These are phyloP conservation scores for Vulpes vulpes DNA, from an alignment of 2,113 vertebrate species.

Conservation along the genomic window DNA sequence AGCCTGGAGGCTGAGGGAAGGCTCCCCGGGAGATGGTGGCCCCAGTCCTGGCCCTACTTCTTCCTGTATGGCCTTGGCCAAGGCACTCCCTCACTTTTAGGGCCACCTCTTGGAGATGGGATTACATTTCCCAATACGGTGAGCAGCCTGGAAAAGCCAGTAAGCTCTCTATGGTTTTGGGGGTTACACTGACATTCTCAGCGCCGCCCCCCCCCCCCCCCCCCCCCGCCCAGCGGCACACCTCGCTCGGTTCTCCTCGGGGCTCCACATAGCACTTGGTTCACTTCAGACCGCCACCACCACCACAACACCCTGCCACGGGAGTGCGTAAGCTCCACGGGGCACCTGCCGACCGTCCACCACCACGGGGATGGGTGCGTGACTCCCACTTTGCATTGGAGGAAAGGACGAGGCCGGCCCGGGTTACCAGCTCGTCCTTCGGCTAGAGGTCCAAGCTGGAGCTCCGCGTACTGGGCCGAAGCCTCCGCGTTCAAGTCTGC, in stretches of 20 bases:
- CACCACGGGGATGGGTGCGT: fast-evolving
- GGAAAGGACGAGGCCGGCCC: not conserved
- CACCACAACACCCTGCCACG: not conserved
- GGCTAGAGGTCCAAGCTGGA: fast-evolving
- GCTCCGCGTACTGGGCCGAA: not conserved
- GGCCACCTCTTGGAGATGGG: not conserved
- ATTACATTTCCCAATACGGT: not conserved
- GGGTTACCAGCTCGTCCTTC: not conserved
- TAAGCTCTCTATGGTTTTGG: not conserved
- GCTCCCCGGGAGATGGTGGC: fast-evolving
- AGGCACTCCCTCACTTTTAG: not conserved
- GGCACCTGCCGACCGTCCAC: not conserved
- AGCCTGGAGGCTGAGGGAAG: not conserved
- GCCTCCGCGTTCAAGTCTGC: not conserved
- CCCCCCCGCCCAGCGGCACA: fast-evolving
- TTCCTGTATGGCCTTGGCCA: not conserved
- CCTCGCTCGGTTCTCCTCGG: not conserved
- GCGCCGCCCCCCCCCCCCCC: fast-evolving
- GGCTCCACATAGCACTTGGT: too few relatives aligned
- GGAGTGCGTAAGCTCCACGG: not conserved
- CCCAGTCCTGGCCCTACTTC: not conserved
- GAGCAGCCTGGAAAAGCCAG: not conserved
- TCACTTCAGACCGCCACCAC: not conserved
- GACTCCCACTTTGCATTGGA: fast-evolving
- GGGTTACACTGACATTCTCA: fast-evolving